Evolutionary conservation across 2,113 vertebrate species (phyloP), one percentile per base, ranked within the genome.

Genomic region (Cephalopholis sonnerati): DNA sequence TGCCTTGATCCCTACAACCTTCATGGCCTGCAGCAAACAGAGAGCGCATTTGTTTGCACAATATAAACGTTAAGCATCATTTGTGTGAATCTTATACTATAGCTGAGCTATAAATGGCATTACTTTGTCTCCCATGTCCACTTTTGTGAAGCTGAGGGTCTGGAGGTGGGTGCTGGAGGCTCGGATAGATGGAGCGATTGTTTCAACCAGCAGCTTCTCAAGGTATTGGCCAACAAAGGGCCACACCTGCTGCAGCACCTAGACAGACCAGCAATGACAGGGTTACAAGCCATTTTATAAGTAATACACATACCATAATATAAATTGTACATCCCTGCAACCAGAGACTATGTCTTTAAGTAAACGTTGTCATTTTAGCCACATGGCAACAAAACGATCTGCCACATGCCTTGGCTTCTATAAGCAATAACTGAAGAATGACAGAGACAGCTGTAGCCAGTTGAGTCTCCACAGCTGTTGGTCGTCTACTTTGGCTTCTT

Each of bases 201-300:
- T 96, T 80, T 97, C 96, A 22, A 95, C 92, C 77, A 98, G 90
- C 84, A 97, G 93, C 92, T 97, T 97, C 92, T 97, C 96, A 51
- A 97, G 89, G 73, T 97, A 98, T 79, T 98, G 97, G 8, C 97
- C 97, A 0, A 99, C 94, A 74, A 97, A 99, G 0, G 97, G 97
- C 97, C 97, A 99, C 41, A 97, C 95, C 85, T 98, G 97, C 46
- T 96, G 96, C 80, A 98, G 90, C 25, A 99, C 94, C 97, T 99
- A 81, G 15, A 24, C 61, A 44, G 29, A 9, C 13, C 58, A 75
- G 1, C 6, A 46, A 77, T 17, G 8, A 74, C 11, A 50, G 5
- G 44, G n/a, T 48, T 27, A 61, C 15, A 22, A 11, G 0, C 36
- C 58, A 41, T 73, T 69, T 79, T 27, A 22, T 55, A 4, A 41